Evolutionary conservation across 1,140 invertebrate species (phyloP), one percentile per base, ranked within the genome.

Genomic region (Formica exsecta): DNA sequence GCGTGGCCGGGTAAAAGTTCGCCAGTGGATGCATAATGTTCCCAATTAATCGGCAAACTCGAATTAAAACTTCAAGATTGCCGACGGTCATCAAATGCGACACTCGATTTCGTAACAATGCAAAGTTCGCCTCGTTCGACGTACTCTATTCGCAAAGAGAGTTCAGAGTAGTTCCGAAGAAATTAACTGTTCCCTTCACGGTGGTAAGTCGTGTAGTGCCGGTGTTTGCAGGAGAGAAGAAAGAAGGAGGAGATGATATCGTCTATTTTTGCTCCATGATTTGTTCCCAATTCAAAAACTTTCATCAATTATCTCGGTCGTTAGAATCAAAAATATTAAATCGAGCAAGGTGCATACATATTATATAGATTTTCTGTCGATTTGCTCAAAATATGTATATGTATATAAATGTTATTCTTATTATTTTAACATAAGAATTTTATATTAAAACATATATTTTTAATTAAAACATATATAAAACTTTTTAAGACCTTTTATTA

Each of bases 11-110:
- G 65, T 73, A 83, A 48, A 90, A 90, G 88, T 90, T 90, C 65
- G 62, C 71, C 71, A 70, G 64, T 59, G 54, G 64, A 65, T 89
- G 91, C 91, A 92, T 94, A 94, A 93, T 94, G 93, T 93, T 90
- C 73, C 90, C 94, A 94, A 94, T 94, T 93, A 94, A 93, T 94
- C 92, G 93, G 93, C 91, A 92, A 94, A 94, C 93, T 94, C 94
- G 93, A 94, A 94, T 94, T 94, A 94, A 94, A 94, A 94, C 90
- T 94, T 94, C 71, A 62, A 92, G 93, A 94, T 94, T 91, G 93
- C 92, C 91, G 91, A 86, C 86, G 91, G 92, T 92, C 91, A 83
- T 88, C 89, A 90, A 93, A 93, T 70, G 89, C 93, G 93, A 93
- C 89, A 92, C 94, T 94, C 92, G 91, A 94, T 94, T 92, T 89